These are phyloP conservation scores for Caenorhabditis latens DNA, from an alignment of 1,140 invertebrate species.

Conservation along the genomic window DNA sequence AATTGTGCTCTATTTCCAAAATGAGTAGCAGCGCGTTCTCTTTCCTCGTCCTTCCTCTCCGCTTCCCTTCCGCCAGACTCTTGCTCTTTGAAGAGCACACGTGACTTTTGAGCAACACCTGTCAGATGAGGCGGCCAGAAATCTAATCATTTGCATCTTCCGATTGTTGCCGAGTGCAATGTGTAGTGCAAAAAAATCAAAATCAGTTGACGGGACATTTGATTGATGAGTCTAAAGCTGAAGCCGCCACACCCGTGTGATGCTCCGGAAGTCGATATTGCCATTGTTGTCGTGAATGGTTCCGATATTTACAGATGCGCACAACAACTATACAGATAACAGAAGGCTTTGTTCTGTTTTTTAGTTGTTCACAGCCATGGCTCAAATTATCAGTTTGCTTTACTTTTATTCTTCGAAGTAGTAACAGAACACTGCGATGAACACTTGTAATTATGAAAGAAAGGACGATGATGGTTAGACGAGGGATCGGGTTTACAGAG, in stretches of 20 bases:
- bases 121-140: conserved; percentile 40
- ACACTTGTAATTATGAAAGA: neutral
- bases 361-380: neutral
- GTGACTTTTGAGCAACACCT: conserved; percentile 52
- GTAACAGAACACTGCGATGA: neutral
- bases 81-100: conserved; percentile 45
- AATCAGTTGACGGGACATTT: neutral
- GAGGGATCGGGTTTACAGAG: neutral
- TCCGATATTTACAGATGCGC: neutral
- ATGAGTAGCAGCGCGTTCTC: conserved; percentile 1
- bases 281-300: neutral
- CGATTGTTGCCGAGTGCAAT: conserved; percentile 38
- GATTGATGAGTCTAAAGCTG: conserved; percentile 46
- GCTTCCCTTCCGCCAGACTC: conserved; percentile 23
- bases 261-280: conserved; percentile 9
- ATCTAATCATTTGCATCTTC: conserved; percentile 54
- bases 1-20: conserved; percentile 14
- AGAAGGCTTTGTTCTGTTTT: neutral
- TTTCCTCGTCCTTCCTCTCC: conserved; percentile 20
- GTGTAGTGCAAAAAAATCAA: conserved; percentile 53
- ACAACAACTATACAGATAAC: neutral
- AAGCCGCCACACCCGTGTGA: neutral
- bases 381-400: conserved; percentile 26
- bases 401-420: neutral
- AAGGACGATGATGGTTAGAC: neutral